These are phyloP conservation scores for Drosophila neonasuta DNA, from an alignment of 2,888 invertebrate species.

Conservation along the genomic window DNA sequence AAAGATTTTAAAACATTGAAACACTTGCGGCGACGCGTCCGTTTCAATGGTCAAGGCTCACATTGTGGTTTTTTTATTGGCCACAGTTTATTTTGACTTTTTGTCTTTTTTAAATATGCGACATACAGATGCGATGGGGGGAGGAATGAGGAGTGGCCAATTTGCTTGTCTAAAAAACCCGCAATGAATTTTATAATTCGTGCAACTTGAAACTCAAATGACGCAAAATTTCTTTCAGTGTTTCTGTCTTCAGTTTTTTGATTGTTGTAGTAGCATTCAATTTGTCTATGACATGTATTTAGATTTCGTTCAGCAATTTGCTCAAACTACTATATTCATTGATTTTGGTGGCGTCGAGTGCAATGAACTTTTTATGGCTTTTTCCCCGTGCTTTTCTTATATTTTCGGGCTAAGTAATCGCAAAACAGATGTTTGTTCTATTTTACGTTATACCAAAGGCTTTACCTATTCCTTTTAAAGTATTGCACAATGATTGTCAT, in stretches of 20 bases:
- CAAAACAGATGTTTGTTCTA: constrained; percentile 7
- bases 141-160: constrained; percentile 15
- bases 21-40: constrained; percentile 50
- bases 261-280: constrained; percentile 14
- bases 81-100: constrained; percentile 28
- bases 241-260: constrained; percentile 18
- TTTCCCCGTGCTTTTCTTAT: constrained; percentile 6
- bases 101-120: constrained; percentile 15
- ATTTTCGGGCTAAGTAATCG: neutral
- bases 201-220: constrained; percentile 50
- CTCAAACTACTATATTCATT: constrained; percentile 29
- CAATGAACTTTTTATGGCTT: constrained; percentile 66
- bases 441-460: neutral
- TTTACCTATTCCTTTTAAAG: too few species aligned
- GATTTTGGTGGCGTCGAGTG: constrained; percentile 44
- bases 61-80: constrained; percentile 51
- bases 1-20: constrained; percentile 47
- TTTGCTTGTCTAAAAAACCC: constrained; percentile 57
- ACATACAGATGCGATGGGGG: constrained; percentile 24
- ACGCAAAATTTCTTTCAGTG: constrained; percentile 59
- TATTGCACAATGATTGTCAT: neutral
- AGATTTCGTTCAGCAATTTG: constrained; percentile 48
- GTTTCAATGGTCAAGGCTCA: constrained; percentile 68
- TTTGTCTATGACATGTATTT: constrained; percentile 49
- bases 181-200: constrained; percentile 46